Evolutionary conservation across 2,888 invertebrate species (phyloP).

Genomic region (Drosophila atroscutellata): DNA sequence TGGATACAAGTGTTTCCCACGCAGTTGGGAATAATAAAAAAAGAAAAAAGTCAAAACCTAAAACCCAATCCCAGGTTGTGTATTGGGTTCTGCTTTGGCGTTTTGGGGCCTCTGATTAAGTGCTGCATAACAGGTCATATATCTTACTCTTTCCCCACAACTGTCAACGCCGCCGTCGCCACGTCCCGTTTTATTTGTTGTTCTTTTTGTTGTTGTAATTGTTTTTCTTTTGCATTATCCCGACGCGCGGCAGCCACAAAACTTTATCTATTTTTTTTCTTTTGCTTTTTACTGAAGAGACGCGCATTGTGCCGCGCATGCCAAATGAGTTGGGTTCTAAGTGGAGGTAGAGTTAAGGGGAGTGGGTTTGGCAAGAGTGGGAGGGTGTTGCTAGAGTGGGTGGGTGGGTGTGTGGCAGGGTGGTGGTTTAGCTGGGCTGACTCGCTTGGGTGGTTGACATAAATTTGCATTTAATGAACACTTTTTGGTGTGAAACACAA

Average conservation of each 20-base stretch:
- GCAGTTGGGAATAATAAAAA: conserved; percentile 23
- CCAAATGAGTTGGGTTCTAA: conserved; percentile 59
- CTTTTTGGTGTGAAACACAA: conserved; percentile 44
- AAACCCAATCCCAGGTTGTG: conserved; percentile 16
- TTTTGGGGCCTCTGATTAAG: conserved; percentile 50
- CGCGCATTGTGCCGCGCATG: conserved; percentile 74
- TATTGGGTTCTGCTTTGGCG: conserved; percentile 17
- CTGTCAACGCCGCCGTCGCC: conserved; percentile 62
- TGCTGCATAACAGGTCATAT: conserved; percentile 51
- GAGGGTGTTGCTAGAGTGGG: not conserved
- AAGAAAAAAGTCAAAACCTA: conserved; percentile 11
- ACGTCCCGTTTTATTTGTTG: conserved; percentile 3
- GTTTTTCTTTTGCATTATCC: conserved; percentile 64
- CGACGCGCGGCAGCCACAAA: conserved; percentile 32
- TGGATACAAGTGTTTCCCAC: conserved; percentile 55
- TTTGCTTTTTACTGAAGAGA: conserved; percentile 52
- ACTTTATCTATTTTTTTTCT: conserved; percentile 29
- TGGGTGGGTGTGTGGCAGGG: not conserved
- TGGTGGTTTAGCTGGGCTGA: not conserved
- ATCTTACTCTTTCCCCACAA: conserved; percentile 56
- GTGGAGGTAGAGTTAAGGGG: not conserved
- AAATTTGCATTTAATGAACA: conserved; percentile 79
- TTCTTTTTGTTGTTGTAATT: conserved; percentile 57
- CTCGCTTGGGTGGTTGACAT: conserved; percentile 55
- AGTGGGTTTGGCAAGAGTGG: not conserved